Conservation (phyloP, 35 echinoderm and acorn worm genomes). For the Diadema setosum region DNA sequence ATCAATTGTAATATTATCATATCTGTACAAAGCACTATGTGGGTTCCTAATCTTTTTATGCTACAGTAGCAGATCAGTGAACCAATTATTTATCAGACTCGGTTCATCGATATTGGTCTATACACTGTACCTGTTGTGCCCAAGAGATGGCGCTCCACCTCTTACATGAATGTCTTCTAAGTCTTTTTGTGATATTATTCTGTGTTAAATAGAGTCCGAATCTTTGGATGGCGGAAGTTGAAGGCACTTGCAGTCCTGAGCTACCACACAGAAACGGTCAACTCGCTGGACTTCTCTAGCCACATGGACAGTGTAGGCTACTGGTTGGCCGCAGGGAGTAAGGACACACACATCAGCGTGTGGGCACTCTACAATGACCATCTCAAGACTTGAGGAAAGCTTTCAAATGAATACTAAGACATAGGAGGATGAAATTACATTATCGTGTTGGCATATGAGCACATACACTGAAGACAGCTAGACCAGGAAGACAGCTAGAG, state of each 20-base stretch:
- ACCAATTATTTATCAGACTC: too few species aligned
- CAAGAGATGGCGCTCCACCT: too few species aligned
- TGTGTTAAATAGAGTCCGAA: constrained; percentile 63
- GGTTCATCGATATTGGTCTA: too few species aligned
- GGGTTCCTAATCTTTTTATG: too few species aligned
- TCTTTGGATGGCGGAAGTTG: constrained; percentile 77
- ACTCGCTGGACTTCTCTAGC: constrained; percentile 61
- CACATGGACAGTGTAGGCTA: not conserved
- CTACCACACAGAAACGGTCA: constrained; percentile 70
- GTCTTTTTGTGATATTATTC: not conserved
- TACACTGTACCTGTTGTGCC: too few species aligned
- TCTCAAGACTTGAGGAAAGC: not conserved
- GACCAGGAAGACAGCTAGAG: too few species aligned
- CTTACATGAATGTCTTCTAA: too few species aligned
- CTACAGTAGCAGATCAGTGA: too few species aligned
- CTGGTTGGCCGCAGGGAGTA: constrained; percentile 77
- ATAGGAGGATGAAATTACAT: too few species aligned
- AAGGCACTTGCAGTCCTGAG: constrained; percentile 77
- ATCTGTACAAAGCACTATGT: not conserved
- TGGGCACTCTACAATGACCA: constrained; percentile 86
- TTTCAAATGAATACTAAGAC: not conserved
- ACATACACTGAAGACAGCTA: too few species aligned
- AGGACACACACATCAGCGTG: constrained; percentile 91
- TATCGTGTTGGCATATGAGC: too few species aligned
- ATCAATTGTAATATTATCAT: too few species aligned